These are phyloP conservation scores for Hylia prasina DNA, from an alignment of 2,113 vertebrate genomes.

Conservation along the genomic window DNA sequence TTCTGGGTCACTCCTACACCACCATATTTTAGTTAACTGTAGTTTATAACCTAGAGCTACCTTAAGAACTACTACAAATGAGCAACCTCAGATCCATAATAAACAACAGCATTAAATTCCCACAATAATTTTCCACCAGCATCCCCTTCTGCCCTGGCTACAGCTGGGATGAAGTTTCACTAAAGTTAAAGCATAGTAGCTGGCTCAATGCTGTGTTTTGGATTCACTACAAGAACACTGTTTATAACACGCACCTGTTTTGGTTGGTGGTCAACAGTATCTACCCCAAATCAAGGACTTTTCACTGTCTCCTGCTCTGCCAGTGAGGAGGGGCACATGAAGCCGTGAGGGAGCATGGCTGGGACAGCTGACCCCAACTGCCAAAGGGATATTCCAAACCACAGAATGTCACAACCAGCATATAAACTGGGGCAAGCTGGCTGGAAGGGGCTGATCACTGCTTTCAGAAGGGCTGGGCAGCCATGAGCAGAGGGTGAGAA, in stretches of 20 bases:
- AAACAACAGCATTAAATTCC: neutral
- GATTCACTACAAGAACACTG: neutral
- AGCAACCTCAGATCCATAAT: neutral
- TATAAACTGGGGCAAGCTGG: neutral
- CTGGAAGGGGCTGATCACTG: neutral
- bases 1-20: neutral
- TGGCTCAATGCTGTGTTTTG: neutral
- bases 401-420: neutral
- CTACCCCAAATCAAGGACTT: neutral
- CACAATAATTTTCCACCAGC: neutral
- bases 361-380: neutral
- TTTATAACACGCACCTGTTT: neutral
- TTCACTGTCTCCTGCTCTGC: rapidly evolving
- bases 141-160: neutral
- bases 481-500: neutral
- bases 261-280: too few relatives aligned
- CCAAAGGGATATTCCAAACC: neutral
- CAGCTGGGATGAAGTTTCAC: too few relatives aligned
- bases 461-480: neutral
- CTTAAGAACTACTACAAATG: neutral
- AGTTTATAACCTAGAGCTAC: neutral
- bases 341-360: rapidly evolving
- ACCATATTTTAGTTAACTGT: neutral
- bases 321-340: neutral
- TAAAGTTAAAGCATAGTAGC: neutral